A percentile compares a stretch with the other conserved stretches of the same genome.
phyloP scores from a whole-genome alignment of 1,140 invertebrate genomes.

The Ceratina japonica region DNA sequence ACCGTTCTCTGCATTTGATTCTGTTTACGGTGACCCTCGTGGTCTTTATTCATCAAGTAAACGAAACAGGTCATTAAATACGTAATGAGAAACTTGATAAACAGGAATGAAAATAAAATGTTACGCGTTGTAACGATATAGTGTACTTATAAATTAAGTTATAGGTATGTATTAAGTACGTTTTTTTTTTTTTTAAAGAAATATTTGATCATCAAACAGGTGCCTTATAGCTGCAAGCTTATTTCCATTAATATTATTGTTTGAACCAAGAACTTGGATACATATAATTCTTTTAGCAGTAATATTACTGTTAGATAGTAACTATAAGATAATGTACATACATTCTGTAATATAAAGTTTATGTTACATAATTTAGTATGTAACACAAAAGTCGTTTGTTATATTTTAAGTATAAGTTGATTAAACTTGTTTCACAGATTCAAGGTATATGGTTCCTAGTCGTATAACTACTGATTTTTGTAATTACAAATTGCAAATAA shows the following conservation, averaged over 20 bases:
- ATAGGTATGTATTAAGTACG: constrained; percentile 4
- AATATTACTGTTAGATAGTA: constrained; percentile 16
- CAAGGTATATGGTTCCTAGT: constrained; percentile 46
- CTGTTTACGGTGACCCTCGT: constrained; percentile 75
- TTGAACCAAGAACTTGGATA: background rate
- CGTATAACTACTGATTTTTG: constrained; percentile 26
- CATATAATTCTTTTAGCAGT: constrained; percentile 3
- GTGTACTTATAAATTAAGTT: constrained; percentile 3
- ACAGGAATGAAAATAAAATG: background rate
- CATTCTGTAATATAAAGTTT: constrained; percentile 47
- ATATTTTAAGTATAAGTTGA: background rate
- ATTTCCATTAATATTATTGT: background rate
- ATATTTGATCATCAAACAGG: constrained; percentile 31
- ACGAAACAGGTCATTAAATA: constrained; percentile 68
- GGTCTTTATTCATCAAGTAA: constrained; percentile 72
- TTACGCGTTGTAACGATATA: background rate
- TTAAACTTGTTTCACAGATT: constrained; percentile 12
- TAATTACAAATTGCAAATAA: constrained; percentile 46
- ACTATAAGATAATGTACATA: constrained; percentile 33
- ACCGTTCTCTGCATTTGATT: constrained; percentile 71
- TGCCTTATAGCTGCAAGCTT: constrained; percentile 42
- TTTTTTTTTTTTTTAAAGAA: constrained; percentile 14
- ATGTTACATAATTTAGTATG: constrained; percentile 38
- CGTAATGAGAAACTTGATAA: constrained; percentile 25
- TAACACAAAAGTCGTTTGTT: background rate